phyloP scores from a whole-genome alignment of 1,140 invertebrate species.

The Aphidius gifuensis region DNA sequence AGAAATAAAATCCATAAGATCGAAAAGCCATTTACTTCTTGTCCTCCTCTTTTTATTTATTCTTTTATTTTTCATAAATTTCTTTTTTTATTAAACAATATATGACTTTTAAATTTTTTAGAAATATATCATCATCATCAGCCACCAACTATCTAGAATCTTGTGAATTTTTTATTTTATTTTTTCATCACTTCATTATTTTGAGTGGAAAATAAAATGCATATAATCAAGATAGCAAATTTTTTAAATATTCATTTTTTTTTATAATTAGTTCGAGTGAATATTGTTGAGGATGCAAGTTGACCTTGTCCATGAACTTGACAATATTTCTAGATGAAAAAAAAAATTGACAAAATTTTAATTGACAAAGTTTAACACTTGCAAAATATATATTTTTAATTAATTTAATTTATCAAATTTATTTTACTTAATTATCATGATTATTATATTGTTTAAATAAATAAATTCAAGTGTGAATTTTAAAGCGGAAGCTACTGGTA shows the following conservation, averaged over 20 bases:
- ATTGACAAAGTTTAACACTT: no score
- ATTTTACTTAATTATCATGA: no score
- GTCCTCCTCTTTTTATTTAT: constrained; percentile 5
- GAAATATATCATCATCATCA: not conserved
- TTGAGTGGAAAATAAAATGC: not conserved
- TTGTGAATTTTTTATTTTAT: not conserved
- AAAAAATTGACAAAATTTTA: no score
- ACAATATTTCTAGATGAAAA: no score
- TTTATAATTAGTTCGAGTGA: no score
- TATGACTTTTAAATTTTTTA: no score
- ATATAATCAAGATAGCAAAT: no score
- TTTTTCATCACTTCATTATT: constrained; percentile 21
- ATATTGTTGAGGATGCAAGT: no score
- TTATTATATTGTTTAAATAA: not conserved
- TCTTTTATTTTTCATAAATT: not conserved
- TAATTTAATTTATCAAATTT: no score
- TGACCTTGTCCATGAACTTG: no score
- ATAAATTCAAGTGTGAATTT: not conserved
- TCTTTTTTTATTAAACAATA: not conserved
- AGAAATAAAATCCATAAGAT: constrained; percentile 17
- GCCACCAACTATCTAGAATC: not conserved
- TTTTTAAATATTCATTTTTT: not conserved
- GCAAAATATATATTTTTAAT: no score
- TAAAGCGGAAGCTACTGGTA: constrained; percentile 35
- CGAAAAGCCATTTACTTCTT: constrained; percentile 23